Evolutionary conservation across 2,113 vertebrate genomes (phyloP).

Genomic region (Peromyscus californicus): DNA sequence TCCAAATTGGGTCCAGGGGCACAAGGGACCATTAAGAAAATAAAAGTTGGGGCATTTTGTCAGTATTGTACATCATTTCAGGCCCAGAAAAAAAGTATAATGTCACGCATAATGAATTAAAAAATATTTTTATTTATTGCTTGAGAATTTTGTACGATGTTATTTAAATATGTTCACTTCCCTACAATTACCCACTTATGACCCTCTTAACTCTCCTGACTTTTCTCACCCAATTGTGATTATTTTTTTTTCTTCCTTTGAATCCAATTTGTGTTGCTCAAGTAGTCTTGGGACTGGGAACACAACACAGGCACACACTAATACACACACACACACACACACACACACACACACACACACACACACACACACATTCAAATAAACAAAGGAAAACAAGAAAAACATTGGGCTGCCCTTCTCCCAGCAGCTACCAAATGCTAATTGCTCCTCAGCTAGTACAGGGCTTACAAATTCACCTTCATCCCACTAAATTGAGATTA

Average conservation of each 20-base stretch:
- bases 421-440: background rate
- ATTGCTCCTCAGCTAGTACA: background rate
- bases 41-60: background rate
- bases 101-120: slow-evolving; percentile 11
- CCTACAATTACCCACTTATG: background rate
- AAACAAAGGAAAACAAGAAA: background rate
- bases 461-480: background rate
- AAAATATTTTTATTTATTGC: background rate
- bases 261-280: background rate
- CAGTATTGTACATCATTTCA: slow-evolving; percentile 23
- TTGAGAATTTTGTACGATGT: background rate
- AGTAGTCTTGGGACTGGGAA: background rate
- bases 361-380: background rate
- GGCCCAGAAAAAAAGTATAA: slow-evolving; percentile 2
- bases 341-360: background rate
- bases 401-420: background rate
- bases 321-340: background rate
- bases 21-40: slow-evolving; percentile 36
- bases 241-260: background rate
- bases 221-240: background rate
- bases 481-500: background rate
- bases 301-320: background rate
- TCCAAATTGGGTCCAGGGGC: background rate
- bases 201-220: background rate
- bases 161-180: background rate